Evolutionary conservation across 2,888 invertebrate genomes (phyloP).

Genomic region (Limnephilus auricula): DNA sequence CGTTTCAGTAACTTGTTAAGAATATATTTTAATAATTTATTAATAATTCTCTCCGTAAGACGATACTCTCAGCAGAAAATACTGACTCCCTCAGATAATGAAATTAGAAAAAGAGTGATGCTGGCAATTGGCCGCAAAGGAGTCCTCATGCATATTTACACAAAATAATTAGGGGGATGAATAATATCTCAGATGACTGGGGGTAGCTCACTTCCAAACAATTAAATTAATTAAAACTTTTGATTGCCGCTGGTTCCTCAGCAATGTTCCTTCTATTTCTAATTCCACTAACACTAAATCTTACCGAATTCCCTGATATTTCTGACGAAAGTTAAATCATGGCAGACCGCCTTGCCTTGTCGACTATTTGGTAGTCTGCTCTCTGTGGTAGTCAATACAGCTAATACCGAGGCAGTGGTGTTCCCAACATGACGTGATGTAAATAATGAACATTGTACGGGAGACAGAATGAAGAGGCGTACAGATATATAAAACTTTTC

Average conservation of each 20-base stretch:
- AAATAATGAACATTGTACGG: background rate
- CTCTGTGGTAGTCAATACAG: background rate
- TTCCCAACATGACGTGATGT: background rate
- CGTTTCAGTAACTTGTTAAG: background rate
- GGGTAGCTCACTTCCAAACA: conserved; percentile 47
- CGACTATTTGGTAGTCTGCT: background rate
- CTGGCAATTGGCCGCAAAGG: conserved; percentile 27
- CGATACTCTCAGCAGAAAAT: background rate
- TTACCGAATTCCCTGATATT: background rate
- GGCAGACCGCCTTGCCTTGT: background rate
- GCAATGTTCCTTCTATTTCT: background rate
- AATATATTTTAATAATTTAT: conserved; percentile 3
- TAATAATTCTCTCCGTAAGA: background rate
- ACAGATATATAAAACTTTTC: background rate
- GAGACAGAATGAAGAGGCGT: background rate
- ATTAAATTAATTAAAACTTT: conserved; percentile 52
- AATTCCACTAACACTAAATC: background rate
- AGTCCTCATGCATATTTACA: conserved; percentile 50
- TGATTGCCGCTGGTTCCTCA: conserved; percentile 38
- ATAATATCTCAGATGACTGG: conserved; percentile 45
- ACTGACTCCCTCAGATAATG: conserved; percentile 23
- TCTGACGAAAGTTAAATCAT: background rate
- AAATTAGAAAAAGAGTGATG: conserved; percentile 43
- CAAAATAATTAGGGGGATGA: conserved; percentile 51
- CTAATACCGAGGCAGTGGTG: background rate